These are phyloP conservation scores for Tapirus terrestris DNA, from an alignment of 2,113 vertebrate species.

Conservation along the genomic window DNA sequence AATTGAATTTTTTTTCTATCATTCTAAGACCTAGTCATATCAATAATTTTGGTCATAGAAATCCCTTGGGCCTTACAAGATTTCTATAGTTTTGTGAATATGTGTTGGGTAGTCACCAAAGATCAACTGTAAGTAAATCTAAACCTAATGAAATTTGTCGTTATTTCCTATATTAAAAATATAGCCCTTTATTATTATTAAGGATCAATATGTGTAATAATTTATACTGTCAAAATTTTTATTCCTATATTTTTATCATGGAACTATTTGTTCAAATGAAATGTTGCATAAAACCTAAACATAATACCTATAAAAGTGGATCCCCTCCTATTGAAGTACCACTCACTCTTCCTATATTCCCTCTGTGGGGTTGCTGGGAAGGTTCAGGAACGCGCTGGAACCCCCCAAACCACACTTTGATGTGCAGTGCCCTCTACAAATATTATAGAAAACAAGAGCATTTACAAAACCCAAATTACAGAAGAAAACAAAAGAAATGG, in stretches of 20 bases:
- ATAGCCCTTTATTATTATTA: not conserved
- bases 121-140: slow-evolving; percentile 18
- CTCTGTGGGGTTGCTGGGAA: not conserved
- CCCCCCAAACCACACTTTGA: not conserved
- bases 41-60: not conserved
- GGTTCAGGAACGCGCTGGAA: not conserved
- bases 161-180: not conserved
- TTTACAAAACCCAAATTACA: not conserved
- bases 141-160: not conserved
- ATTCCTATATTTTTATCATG: not conserved
- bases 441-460: not conserved
- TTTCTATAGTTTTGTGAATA: not conserved
- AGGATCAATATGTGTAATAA: not conserved
- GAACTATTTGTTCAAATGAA: not conserved
- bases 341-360: not conserved
- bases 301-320: not conserved
- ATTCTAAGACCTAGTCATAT: not conserved
- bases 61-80: not conserved
- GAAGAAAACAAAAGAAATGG: not conserved
- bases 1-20: not conserved
- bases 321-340: not conserved
- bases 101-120: not conserved
- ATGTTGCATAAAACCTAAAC: not conserved
- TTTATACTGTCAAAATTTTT: not conserved
- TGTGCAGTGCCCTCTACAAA: not conserved